Percentiles rank a stretch among this genome's conserved stretches.
Conservation (phyloP, 2,888 invertebrate species). For the Gymnoscelis rufifasciata region DNA sequence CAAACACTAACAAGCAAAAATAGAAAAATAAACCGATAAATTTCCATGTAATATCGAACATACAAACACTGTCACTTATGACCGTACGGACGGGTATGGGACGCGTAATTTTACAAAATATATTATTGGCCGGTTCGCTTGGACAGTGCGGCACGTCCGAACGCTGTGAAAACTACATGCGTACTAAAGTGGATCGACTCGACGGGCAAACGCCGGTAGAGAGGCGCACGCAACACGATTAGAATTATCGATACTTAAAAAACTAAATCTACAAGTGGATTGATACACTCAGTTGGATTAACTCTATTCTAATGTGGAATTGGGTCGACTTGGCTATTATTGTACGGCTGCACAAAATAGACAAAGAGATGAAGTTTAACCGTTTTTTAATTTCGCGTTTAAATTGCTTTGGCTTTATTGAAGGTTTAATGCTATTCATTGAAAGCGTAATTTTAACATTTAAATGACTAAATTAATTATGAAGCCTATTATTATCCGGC, state of each 20-base stretch:
- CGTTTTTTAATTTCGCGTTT: too few relatives aligned
- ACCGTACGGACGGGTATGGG: conserved; percentile 56
- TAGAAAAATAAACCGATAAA: conserved; percentile 26
- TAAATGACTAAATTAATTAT: too few relatives aligned
- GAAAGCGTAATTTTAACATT: too few relatives aligned
- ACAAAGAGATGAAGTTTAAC: too few relatives aligned
- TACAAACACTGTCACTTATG: conserved; percentile 43
- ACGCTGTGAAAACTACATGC: conserved; percentile 48
- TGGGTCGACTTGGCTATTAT: conserved; percentile 8
- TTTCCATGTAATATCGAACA: conserved; percentile 15
- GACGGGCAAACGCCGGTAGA: conserved; percentile 41
- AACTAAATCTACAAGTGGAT: conserved; percentile 33
- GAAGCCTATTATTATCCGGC: too few relatives aligned
- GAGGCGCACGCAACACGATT: conserved; percentile 62
- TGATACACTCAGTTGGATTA: conserved; percentile 10
- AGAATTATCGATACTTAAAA: conserved; percentile 51
- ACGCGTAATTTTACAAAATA: conserved; percentile 53
- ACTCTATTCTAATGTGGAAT: conserved; percentile 9
- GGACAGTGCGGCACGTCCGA: conserved; percentile 42
- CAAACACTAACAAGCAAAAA: conserved; percentile 33
- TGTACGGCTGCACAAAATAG: not conserved
- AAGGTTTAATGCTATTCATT: too few relatives aligned
- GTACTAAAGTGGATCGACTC: conserved; percentile 63
- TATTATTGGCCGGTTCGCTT: conserved; percentile 46
- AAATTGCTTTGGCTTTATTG: too few relatives aligned